These are phyloP conservation scores for Pelecanoides urinatrix DNA, from an alignment of 2,113 vertebrate genomes.

Conservation along the genomic window DNA sequence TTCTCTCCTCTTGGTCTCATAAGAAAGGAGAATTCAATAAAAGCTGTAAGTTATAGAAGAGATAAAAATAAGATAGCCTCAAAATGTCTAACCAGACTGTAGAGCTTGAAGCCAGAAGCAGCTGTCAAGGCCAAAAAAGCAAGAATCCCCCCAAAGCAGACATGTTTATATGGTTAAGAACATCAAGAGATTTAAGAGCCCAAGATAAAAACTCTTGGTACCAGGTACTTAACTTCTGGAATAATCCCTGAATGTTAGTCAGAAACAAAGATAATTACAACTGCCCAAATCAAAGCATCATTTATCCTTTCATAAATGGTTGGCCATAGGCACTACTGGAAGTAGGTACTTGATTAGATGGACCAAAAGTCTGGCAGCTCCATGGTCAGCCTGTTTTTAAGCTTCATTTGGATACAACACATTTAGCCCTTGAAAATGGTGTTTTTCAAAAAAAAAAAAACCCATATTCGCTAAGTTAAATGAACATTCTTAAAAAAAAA, in stretches of 20 bases:
- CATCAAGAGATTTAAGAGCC: not conserved
- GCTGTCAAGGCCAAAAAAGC: not conserved
- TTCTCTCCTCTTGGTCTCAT: not conserved
- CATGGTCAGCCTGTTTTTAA: not conserved
- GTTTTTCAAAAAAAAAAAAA: not conserved
- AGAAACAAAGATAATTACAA: not conserved
- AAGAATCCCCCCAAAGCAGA: not conserved
- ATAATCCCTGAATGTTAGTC: not conserved
- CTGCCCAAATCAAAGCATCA: not conserved
- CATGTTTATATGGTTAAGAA: not conserved
- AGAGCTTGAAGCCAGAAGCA: not conserved
- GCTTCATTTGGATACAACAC: not conserved
- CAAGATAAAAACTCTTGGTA: not conserved
- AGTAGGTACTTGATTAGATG: not conserved
- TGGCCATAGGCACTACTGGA: not conserved
- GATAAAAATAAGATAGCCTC: slow-evolving; percentile 27
- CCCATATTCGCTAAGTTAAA: not conserved
- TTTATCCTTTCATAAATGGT: not conserved
- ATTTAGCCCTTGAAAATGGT: not conserved
- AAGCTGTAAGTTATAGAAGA: slow-evolving; percentile 27
- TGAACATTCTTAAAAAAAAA: not conserved
- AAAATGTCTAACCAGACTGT: not conserved
- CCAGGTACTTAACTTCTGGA: not conserved
- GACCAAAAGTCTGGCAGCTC: not conserved
- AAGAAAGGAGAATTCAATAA: slow-evolving; percentile 49